These are phyloP conservation scores for Lacanobia oleracea DNA, from an alignment of 2,888 invertebrate genomes.

Conservation along the genomic window DNA sequence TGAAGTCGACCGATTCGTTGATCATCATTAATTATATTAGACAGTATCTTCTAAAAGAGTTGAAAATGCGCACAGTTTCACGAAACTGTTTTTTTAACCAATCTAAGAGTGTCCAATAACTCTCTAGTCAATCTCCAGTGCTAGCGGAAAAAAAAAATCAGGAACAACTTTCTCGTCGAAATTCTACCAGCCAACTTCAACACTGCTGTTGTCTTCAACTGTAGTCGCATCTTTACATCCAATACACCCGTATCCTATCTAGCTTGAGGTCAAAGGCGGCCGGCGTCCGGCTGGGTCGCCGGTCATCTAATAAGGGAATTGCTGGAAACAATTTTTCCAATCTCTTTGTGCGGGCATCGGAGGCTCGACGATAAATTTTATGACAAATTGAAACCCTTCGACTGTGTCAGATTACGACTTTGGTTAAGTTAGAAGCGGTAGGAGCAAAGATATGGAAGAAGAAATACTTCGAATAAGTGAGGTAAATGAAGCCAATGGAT, in stretches of 20 bases:
- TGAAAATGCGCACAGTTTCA: too few relatives aligned
- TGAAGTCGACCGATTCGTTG: not conserved
- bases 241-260: slow-evolving; percentile 56
- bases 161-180: not conserved
- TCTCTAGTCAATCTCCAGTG: too few relatives aligned
- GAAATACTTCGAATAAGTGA: not conserved
- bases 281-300: slow-evolving; percentile 64
- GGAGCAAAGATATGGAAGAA: not conserved
- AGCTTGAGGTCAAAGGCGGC: slow-evolving; percentile 67
- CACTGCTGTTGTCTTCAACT: slow-evolving; percentile 15
- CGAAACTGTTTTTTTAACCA: too few relatives aligned
- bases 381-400: slow-evolving; percentile 80
- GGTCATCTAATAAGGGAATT: slow-evolving; percentile 76
- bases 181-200: not conserved
- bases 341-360: slow-evolving; percentile 75
- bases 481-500: too few relatives aligned
- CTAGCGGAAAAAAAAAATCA: not conserved
- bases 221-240: slow-evolving; percentile 55
- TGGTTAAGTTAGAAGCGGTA: slow-evolving; percentile 60
- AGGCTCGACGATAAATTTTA: slow-evolving; percentile 79
- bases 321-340: slow-evolving; percentile 80
- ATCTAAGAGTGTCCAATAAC: too few relatives aligned
- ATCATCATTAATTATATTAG: too few relatives aligned
- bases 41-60: too few relatives aligned
- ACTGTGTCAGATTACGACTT: slow-evolving; percentile 69